Evolutionary conservation across 2,113 vertebrate species (phyloP), one percentile per base, ranked within the genome.

Genomic region (Plecturocebus donacophilus): DNA sequence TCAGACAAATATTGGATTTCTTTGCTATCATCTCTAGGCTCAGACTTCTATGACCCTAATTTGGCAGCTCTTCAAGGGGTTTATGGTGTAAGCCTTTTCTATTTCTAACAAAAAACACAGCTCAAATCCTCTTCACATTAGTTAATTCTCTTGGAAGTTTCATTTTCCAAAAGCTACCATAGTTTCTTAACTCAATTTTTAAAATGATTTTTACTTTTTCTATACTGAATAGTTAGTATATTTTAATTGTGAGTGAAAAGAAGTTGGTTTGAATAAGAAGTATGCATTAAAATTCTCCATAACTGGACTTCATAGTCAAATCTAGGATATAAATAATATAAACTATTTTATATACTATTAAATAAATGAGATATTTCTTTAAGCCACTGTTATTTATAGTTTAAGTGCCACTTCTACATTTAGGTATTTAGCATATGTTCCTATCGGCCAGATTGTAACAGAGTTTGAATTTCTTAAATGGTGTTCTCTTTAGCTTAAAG

Each of bases 11-110:
- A 47, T 98, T 92, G 92, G 96, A 90, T 94, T 96, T 97, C 94
- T 95, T 84, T 35, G 2, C 12, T 98, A 92, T 97, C 97, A 98
- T 76, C 94, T 97, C 81, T 82, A 96, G 87, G 17, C 89, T 97
- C 5, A 97, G 85, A 96, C 91, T 97, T 54, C 52, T 82, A 9
- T 96, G 92, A 98, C 93, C 88, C 90, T 85, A 84, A 97, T 96
- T 97, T 97, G 95, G 82, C 71, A 90, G 35, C 85, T 70, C 38
- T 98, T 97, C 91, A 97, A 92, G 20, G 47, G 77, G 54, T 95
- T 95, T 97, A 93, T 71, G 58, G 42, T 88, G 35, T 96, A 81
- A 96, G 35, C 68, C 87, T 97, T 98, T 96, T 96, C 84, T 97
- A 95, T 98, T 97, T 97, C 96, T 96, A 89, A 93, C 88, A 97